Conservation (phyloP, 2,113 vertebrate genomes). For the Muntiacus reevesi region DNA sequence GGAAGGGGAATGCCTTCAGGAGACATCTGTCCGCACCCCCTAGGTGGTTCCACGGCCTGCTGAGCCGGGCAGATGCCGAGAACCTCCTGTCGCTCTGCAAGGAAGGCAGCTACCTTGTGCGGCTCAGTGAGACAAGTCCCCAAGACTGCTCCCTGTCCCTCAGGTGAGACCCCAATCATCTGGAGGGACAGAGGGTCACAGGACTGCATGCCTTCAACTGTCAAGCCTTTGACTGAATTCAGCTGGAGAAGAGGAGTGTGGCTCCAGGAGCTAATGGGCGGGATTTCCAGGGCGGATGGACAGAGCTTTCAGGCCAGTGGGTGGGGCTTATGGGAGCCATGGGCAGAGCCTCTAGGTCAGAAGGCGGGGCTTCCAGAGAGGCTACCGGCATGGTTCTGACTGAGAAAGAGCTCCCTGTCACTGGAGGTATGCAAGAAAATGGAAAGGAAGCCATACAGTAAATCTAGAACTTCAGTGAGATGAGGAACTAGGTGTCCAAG, state of each 20-base stretch:
- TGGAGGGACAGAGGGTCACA: neutral
- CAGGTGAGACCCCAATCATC: constrained; percentile 64
- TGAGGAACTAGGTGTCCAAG: neutral
- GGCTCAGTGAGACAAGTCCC: constrained; percentile 91
- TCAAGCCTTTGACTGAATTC: accelerated
- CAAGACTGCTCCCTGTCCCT: constrained; percentile 93
- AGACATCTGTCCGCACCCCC: neutral
- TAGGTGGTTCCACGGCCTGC: constrained; percentile 95
- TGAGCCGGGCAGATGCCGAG: constrained; percentile 90
- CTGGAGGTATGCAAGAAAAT: neutral
- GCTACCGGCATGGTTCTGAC: neutral
- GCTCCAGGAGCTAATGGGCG: neutral
- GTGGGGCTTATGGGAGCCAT: neutral
- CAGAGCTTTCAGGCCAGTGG: neutral
- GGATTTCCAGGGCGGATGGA: neutral
- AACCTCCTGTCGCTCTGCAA: constrained; percentile 91
- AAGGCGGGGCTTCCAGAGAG: neutral
- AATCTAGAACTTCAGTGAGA: neutral
- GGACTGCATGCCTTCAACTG: neutral
- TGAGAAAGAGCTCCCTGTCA: neutral
- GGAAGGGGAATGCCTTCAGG: neutral
- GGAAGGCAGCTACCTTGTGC: constrained; percentile 94
- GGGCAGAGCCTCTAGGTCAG: neutral
- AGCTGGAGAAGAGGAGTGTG: neutral
- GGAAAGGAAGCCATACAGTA: neutral